Evolutionary conservation across 2,113 vertebrate species (phyloP).

Genomic region (Nyctereutes procyonoides): DNA sequence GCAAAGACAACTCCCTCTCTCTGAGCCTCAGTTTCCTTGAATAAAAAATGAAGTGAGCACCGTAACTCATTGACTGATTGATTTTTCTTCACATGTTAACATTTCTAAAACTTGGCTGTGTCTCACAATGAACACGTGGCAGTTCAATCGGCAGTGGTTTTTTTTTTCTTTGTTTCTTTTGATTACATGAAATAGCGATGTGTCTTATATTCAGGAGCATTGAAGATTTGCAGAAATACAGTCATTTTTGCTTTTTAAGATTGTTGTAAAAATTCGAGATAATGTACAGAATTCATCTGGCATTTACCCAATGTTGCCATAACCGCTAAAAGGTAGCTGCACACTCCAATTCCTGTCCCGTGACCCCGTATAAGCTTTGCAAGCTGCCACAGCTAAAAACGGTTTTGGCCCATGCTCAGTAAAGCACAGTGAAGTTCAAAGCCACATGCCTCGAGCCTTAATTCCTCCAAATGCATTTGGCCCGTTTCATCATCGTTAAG

Average conservation of each 20-base stretch:
- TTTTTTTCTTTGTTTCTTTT: neutral
- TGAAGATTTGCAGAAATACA: conserved; percentile 36
- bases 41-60: neutral
- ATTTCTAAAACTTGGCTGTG: neutral
- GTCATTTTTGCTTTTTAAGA: conserved; percentile 43
- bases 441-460: neutral
- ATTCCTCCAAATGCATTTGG: neutral
- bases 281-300: neutral
- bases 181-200: neutral
- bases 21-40: neutral
- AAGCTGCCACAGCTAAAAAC: neutral
- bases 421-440: neutral
- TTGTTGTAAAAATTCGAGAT: conserved; percentile 22
- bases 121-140: neutral
- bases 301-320: neutral
- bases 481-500: neutral
- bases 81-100: conserved; percentile 29
- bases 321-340: neutral
- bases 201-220: neutral
- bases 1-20: neutral
- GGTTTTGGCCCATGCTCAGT: neutral
- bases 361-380: neutral
- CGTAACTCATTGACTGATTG: neutral
- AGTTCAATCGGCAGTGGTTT: neutral
- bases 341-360: neutral